phyloP scores from a whole-genome alignment of 92 coral and sea anemone species.

The Paramuricea clavata region DNA sequence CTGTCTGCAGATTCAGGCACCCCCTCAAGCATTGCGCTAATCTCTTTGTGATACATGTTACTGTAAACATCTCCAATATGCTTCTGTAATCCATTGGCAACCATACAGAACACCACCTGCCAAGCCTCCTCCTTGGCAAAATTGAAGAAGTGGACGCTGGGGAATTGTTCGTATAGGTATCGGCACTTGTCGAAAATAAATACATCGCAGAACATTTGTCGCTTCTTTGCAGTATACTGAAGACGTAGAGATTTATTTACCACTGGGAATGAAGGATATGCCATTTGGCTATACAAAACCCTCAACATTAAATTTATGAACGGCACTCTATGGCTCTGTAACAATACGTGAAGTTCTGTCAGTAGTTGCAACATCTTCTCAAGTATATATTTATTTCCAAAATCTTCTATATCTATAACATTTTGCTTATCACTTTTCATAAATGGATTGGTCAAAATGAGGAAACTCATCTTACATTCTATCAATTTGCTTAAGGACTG shows the following conservation, averaged over 20 bases:
- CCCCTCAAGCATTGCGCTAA: background rate
- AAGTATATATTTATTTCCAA: background rate
- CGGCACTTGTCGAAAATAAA: conserved; percentile 61
- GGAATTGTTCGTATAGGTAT: conserved; percentile 52
- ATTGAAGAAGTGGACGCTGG: conserved; percentile 2
- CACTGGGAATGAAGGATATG: conserved; percentile 60
- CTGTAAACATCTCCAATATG: background rate
- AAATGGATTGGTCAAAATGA: background rate
- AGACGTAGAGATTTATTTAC: conserved; percentile 27
- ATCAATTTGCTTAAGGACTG: too few relatives aligned
- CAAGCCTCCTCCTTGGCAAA: background rate
- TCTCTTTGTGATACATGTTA: background rate
- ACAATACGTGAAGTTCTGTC: background rate
- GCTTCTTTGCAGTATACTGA: conserved; percentile 45
- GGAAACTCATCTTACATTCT: background rate
- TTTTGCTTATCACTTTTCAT: background rate
- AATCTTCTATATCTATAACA: background rate
- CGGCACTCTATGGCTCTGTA: background rate
- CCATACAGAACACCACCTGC: conserved; percentile 34
- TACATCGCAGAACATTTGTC: conserved; percentile 53
- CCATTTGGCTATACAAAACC: conserved; percentile 59
- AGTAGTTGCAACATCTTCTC: background rate
- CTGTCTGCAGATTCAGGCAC: background rate
- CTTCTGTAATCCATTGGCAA: conserved; percentile 38
- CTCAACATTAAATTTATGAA: conserved; percentile 3